phyloP scores from a whole-genome alignment of 2,113 vertebrate genomes.

The Hymenochirus boettgeri region DNA sequence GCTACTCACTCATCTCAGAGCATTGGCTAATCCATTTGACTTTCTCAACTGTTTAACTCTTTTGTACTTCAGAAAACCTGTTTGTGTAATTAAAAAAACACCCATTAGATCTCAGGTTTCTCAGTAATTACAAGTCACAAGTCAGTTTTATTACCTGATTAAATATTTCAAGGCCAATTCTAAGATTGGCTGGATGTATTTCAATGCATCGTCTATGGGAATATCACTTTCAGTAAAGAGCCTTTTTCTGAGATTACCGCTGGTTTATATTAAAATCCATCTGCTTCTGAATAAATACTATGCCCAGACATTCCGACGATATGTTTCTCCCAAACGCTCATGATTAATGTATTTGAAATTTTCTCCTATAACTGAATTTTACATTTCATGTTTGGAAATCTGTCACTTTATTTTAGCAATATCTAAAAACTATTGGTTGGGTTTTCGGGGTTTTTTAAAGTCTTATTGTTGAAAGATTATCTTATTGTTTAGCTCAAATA shows the following conservation, averaged over 20 bases:
- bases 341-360: conserved; percentile 37
- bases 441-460: conserved; percentile 44
- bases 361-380: conserved; percentile 37
- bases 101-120: conserved; percentile 28
- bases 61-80: no score
- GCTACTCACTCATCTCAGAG: no score
- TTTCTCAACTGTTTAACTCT: no score
- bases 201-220: conserved; percentile 33
- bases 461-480: conserved; percentile 50
- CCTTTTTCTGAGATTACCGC: conserved; percentile 30
- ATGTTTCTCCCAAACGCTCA: neutral
- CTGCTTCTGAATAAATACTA: conserved; percentile 30
- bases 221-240: conserved; percentile 33
- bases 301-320: conserved; percentile 19
- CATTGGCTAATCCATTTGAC: no score
- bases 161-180: conserved; percentile 33
- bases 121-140: conserved; percentile 25
- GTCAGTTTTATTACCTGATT: conserved; percentile 40
- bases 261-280: conserved; percentile 40
- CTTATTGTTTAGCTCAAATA: conserved; percentile 52
- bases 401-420: conserved; percentile 45
- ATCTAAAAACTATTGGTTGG: no score
- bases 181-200: conserved; percentile 23
- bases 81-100: no score
- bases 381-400: conserved; percentile 31